Evolutionary conservation across 2,113 vertebrate species (phyloP), one percentile per base, ranked within the genome.

Genomic region (Sturnus vulgaris): DNA sequence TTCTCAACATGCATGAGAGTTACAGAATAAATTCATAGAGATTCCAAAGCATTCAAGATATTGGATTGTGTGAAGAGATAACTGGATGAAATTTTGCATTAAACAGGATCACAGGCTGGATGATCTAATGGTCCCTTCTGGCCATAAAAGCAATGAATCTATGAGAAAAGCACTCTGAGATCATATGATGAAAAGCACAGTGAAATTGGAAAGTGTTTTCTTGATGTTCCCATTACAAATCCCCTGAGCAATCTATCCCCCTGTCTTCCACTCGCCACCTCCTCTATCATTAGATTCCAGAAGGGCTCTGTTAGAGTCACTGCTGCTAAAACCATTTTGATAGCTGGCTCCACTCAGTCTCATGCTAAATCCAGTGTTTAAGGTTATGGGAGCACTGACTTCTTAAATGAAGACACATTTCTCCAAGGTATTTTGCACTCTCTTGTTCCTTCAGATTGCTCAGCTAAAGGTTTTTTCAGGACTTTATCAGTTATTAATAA

Each of bases 401-500:
- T 86, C 69, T 89, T 82, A 82, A 86, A 77, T 64, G 66, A 93
- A 82, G 90, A 49, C 14, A 30, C 39, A 88, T 86, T 88, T 94
- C 90, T 95, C 75, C 75, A 92, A 92, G 82, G 80, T 75, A 64
- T 95, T 95, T 96, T 90, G 40, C 81, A 94, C 82, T 95, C 82
- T 84, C 65, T 76, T 85, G 24, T 94, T 91, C 27, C 35, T 90
- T 91, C 7, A 6, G 77, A 85, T 90, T 92, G 75, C 59, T 89
- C 92, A 82, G 82, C 89, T 89, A 95, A 89, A 93, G 82, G 75
- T 52, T 94, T 96, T 96, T 88, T 95, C 86, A 57, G 56, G 78
- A 91, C 83, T 91, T 94, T 94, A 96, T 96, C 93, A 94, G 94
- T 95, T 96, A 96, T 95, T 97, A 97, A 96, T 97, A 97, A 95